Evolutionary conservation across 2,888 invertebrate species (phyloP).

Genomic region (Eristalinus aeneus): DNA sequence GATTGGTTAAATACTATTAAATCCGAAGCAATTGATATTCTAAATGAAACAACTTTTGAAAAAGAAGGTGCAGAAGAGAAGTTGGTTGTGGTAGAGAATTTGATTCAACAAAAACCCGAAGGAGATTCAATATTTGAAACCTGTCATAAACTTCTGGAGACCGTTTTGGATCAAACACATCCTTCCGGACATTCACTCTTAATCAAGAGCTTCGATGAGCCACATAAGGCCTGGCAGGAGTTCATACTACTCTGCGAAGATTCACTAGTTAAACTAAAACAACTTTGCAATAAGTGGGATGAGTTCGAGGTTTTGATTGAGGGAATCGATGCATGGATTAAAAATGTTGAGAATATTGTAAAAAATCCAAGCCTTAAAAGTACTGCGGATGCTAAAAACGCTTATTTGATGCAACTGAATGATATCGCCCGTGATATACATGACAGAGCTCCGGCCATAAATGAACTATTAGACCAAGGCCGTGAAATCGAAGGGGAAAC

Average conservation of each 20-base stretch:
- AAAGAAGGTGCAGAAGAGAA: slow-evolving; percentile 90
- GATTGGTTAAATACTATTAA: slow-evolving; percentile 91
- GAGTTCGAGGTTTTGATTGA: slow-evolving; percentile 90
- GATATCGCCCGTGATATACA: slow-evolving; percentile 87
- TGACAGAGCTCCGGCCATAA: slow-evolving; percentile 86
- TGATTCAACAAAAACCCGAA: slow-evolving; percentile 87
- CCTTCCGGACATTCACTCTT: slow-evolving; percentile 88
- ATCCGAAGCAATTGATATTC: slow-evolving; percentile 88
- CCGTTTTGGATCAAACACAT: slow-evolving; percentile 89
- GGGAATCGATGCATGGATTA: slow-evolving; percentile 91
- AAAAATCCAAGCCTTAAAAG: slow-evolving; percentile 95
- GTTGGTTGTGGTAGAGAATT: slow-evolving; percentile 87
- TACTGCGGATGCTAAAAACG: slow-evolving; percentile 90
- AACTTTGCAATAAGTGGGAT: slow-evolving; percentile 89
- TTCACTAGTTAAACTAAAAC: slow-evolving; percentile 87
- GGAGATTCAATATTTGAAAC: slow-evolving; percentile 87
- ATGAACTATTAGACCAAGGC: slow-evolving; percentile 85
- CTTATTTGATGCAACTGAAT: slow-evolving; percentile 89
- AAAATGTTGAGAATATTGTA: slow-evolving; percentile 90
- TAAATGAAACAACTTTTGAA: slow-evolving; percentile 90
- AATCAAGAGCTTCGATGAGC: slow-evolving; percentile 87
- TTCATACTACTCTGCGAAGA: slow-evolving; percentile 87
- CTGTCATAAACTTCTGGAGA: slow-evolving; percentile 87
- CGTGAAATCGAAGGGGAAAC: slow-evolving; percentile 88
- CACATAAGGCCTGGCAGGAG: slow-evolving; percentile 88